phyloP scores from a whole-genome alignment of 2,888 invertebrate species.

The Drosophila fungiperda region DNA sequence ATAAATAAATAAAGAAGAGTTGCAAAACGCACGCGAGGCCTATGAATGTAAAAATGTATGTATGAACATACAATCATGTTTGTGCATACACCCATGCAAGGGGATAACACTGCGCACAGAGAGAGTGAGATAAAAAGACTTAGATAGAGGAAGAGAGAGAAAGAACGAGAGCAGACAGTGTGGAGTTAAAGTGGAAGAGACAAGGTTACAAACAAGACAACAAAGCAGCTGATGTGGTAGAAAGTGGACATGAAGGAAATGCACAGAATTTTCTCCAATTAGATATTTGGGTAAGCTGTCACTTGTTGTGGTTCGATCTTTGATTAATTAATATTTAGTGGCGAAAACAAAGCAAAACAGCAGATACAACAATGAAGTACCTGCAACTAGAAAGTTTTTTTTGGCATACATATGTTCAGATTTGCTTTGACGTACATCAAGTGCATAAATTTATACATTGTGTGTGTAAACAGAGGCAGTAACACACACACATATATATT shows the following conservation, averaged over 20 bases:
- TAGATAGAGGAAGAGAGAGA: constrained; percentile 5
- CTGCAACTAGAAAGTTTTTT: constrained; percentile 45
- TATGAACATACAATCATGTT: constrained; percentile 3
- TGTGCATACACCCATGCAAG: constrained; percentile 51
- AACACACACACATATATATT: constrained; percentile 25
- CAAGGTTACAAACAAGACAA: constrained; percentile 72
- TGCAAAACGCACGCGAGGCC: constrained; percentile 37
- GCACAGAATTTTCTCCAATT: constrained; percentile 53
- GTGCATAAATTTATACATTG: not conserved
- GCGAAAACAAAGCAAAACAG: constrained; percentile 13
- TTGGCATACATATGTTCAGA: constrained; percentile 2
- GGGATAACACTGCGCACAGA: constrained; percentile 60
- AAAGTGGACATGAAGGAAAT: constrained; percentile 32
- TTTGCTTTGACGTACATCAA: not conserved
- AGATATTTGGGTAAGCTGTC: constrained; percentile 39
- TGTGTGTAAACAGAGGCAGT: constrained; percentile 36
- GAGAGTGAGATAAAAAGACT: constrained; percentile 13
- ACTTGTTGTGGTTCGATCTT: constrained; percentile 30
- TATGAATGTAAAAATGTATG: constrained; percentile 14
- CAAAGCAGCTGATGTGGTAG: constrained; percentile 72
- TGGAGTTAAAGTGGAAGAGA: constrained; percentile 55
- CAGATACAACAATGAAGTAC: constrained; percentile 1
- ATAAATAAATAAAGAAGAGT: constrained; percentile 55
- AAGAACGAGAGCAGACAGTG: constrained; percentile 25
- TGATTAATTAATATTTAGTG: not conserved